A percentile compares a stretch with the other conserved stretches of the same genome.
Evolutionary conservation across 1,140 invertebrate species (phyloP).

Genomic region (Helicoverpa zea): DNA sequence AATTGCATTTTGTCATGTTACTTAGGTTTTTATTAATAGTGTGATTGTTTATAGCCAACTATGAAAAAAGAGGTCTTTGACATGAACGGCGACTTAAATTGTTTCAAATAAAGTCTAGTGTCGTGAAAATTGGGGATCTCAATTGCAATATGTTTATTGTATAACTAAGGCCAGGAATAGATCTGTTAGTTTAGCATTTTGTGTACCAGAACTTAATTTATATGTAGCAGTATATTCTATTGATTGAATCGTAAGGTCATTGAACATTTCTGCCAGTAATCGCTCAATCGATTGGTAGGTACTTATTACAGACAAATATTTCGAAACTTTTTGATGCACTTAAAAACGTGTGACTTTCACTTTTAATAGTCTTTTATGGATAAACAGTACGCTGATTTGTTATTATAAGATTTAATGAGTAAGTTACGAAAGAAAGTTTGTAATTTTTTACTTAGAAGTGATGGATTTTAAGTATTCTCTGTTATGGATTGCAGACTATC

Average conservation of each 20-base stretch:
- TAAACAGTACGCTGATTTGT: not conserved
- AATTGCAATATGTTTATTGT: too few species aligned
- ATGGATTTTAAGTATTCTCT: too few species aligned
- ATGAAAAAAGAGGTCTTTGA: not conserved
- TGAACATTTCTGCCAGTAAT: slow-evolving; percentile 19
- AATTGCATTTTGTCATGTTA: slow-evolving; percentile 22
- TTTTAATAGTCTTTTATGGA: too few species aligned
- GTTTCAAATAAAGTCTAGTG: not conserved
- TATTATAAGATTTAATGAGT: too few species aligned
- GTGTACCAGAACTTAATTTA: not conserved
- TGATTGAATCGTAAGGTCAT: not conserved
- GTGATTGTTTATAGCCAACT: not conserved
- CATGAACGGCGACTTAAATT: not conserved
- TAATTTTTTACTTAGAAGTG: not conserved
- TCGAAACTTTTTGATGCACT: not conserved
- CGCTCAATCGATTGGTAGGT: slow-evolving; percentile 35
- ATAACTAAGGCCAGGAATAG: not conserved
- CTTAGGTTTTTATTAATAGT: not conserved
- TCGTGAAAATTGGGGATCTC: not conserved
- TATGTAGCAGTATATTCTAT: slow-evolving; percentile 49
- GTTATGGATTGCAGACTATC: too few species aligned
- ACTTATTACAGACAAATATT: not conserved
- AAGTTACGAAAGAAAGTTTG: not conserved
- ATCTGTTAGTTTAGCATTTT: slow-evolving; percentile 1
- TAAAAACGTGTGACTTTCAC: too few species aligned